Base-by-base conservation (phyloP, 2,888 invertebrate genomes). In the Dione juno region DNA sequence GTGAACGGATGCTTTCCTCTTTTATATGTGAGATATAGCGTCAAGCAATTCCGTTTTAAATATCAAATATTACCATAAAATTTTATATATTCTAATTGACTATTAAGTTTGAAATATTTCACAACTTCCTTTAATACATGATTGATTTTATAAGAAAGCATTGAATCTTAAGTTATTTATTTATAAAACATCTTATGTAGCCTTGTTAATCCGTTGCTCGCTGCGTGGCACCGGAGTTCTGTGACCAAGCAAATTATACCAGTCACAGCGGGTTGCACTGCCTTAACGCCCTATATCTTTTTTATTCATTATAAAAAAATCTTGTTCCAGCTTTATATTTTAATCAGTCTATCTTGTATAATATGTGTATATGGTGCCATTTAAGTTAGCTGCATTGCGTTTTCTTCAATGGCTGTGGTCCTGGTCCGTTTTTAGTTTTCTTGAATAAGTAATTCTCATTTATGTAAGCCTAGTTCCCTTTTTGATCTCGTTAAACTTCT, bases 201-300 rank as follows among this genome's bases (percentile, higher is more conserved):
- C 53, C 40, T 45, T 50, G 52, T 66, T 59, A 66, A 43, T 58
- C 35, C 37, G 66, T 61, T 35, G 19, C 16, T 70, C 76, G 57
- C 75, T 64, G 75, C 76, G 76, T 79, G 77, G 69, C 71, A 72
- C 65, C 72, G 77, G 72, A 70, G 70, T 75, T 75, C 76, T 75
- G 77, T 67, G 77, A 79, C 77, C 79, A 84, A 82, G 85, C 87
- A 89, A 89, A 89, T 89, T 88, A 88, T 86, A 81, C 85, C 77
- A 77, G 78, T 79, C 88, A 74, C 88, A 88, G 88, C 88, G 82
- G 88, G 88, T 78, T 73, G 77, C 77, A 70, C 78, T 77, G 76
- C 80, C 81, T 85, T 85, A 84, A 81, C 84, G 81, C 87, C 80
- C 81, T 86, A 83, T 84, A 86, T 84, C 82, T 84, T 81, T 78